Evolutionary conservation across 2,797 vertebrate genomes (phyloP).

Genomic region (Monodelphis domestica): DNA sequence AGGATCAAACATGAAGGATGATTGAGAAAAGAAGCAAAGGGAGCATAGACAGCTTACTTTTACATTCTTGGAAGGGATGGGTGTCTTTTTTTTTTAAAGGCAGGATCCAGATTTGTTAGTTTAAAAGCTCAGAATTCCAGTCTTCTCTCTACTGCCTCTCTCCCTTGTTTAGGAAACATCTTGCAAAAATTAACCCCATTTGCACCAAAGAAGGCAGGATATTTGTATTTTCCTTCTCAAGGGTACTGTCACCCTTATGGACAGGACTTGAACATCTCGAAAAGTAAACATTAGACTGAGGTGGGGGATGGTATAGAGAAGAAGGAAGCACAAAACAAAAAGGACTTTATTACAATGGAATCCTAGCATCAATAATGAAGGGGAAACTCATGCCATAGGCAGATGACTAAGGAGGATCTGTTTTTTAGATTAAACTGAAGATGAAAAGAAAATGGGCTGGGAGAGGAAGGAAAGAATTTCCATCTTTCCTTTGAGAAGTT

Average conservation of each 20-base stretch:
- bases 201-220: slow-evolving; percentile 64
- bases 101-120: slow-evolving; percentile 71
- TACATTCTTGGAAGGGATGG: background rate
- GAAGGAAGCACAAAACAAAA: background rate
- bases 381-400: slow-evolving; percentile 50
- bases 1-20: slow-evolving; percentile 17
- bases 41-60: background rate
- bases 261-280: slow-evolving; percentile 48
- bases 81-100: slow-evolving; percentile 75
- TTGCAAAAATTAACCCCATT: slow-evolving; percentile 59
- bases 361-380: slow-evolving; percentile 44
- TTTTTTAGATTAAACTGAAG: slow-evolving; percentile 58
- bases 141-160: slow-evolving; percentile 43
- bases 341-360: slow-evolving; percentile 45
- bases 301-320: background rate
- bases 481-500: background rate
- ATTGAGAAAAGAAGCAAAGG: slow-evolving; percentile 27
- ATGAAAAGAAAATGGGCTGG: background rate
- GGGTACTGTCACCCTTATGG: slow-evolving; percentile 41
- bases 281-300: background rate
- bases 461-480: background rate
- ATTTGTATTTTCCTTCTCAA: slow-evolving; percentile 35
- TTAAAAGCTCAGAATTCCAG: background rate
- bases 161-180: slow-evolving; percentile 74
- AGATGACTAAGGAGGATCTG: slow-evolving; percentile 15